phyloP scores from a whole-genome alignment of 2,888 invertebrate species.

The Cynaeus angustus region DNA sequence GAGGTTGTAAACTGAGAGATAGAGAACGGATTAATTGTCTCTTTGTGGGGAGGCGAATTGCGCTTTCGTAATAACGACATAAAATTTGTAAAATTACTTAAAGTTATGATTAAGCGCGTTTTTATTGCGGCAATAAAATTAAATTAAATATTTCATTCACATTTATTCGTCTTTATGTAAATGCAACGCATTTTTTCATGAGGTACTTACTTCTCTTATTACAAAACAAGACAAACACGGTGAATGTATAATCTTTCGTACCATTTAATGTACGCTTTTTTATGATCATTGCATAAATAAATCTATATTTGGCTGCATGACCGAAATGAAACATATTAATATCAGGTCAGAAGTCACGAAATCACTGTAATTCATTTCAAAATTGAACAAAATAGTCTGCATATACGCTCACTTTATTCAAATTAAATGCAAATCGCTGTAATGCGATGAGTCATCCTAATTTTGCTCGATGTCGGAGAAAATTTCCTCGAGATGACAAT shows the following conservation, averaged over 20 bases:
- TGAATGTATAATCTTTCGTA: conserved; percentile 44
- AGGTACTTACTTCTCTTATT: conserved; percentile 47
- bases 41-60: conserved; percentile 35
- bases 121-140: conserved; percentile 49
- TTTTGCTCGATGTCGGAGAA: conserved; percentile 15
- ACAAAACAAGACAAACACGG: conserved; percentile 47
- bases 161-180: conserved; percentile 50
- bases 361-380: conserved; percentile 38
- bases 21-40: conserved; percentile 23
- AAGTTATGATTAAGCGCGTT: conserved; percentile 46
- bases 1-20: conserved; percentile 1
- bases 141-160: conserved; percentile 50
- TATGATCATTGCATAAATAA: conserved; percentile 46
- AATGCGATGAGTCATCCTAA: conserved; percentile 42
- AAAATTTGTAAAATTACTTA: conserved; percentile 43
- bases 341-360: conserved; percentile 45
- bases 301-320: conserved; percentile 46
- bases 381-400: conserved; percentile 25
- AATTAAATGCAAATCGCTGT: conserved; percentile 44
- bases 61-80: conserved; percentile 37
- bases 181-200: conserved; percentile 46
- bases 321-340: conserved; percentile 42
- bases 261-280: conserved; percentile 37
- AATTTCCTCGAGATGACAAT: conserved; percentile 14
- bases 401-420: conserved; percentile 41